Evolutionary conservation across 1,140 invertebrate species (phyloP).

Genomic region (Cyrtorhinus lividipennis): DNA sequence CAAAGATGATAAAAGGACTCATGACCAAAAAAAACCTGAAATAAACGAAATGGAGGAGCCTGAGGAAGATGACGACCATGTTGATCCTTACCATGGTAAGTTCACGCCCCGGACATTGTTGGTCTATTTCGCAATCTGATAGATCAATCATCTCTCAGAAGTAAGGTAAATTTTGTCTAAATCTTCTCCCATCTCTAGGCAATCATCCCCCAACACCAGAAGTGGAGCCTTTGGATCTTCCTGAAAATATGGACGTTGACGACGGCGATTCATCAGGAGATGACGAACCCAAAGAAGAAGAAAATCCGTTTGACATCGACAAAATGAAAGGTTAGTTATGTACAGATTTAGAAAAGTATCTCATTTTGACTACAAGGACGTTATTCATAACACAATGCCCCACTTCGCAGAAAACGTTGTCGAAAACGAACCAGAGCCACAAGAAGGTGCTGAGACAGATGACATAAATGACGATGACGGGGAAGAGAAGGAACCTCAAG

Average conservation of each 20-base stretch:
- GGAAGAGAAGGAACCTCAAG: slow-evolving; percentile 26
- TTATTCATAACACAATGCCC: slow-evolving; percentile 13
- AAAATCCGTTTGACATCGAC: slow-evolving; percentile 74
- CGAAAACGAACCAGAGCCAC: slow-evolving; percentile 20
- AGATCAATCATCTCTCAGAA: no score
- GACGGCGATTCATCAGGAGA: slow-evolving; percentile 38
- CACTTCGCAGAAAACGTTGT: slow-evolving; percentile 12
- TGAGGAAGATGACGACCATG: slow-evolving; percentile 65
- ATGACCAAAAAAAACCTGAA: slow-evolving; percentile 35
- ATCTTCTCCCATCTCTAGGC: no score
- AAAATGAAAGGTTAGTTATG: slow-evolving; percentile 42
- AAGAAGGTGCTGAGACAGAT: slow-evolving; percentile 23
- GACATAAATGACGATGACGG: slow-evolving; percentile 27
- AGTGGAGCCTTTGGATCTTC: slow-evolving; percentile 70
- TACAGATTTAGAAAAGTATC: no score
- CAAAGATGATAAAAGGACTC: slow-evolving; percentile 37
- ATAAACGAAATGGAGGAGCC: slow-evolving; percentile 67
- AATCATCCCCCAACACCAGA: slow-evolving; percentile 57
- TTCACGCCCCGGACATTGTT: no score
- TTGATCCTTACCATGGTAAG: slow-evolving; percentile 67
- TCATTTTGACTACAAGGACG: no score
- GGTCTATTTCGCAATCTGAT: no score
- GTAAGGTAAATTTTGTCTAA: no score
- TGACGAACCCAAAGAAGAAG: slow-evolving; percentile 41
- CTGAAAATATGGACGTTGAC: slow-evolving; percentile 50